Base-by-base conservation (phyloP, 2,113 vertebrate species). In the Tachycineta bicolor region DNA sequence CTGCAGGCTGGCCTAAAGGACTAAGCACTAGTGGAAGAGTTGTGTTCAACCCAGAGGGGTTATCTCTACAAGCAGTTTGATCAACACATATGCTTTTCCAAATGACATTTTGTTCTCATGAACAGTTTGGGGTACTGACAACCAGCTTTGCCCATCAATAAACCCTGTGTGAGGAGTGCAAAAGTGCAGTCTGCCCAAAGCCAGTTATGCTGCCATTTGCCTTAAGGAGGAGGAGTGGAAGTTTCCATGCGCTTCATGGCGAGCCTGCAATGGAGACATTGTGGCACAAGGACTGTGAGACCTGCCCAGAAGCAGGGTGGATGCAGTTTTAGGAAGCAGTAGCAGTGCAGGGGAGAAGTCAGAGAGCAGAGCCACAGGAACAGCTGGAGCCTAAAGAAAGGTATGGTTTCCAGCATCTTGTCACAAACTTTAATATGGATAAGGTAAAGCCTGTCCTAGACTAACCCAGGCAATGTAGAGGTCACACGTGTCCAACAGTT, bases 301-400 rank as follows among this genome's bases (percentile, higher is more conserved):
- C 14, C 47, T 74, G 24, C 31, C 24, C 43, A 34, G 75, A 33
- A 63, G 44, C 29, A 49, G 47, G 19, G 23, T 6, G 25, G 31
- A 33, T 18, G 2, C 68, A 23, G 33, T 3, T 3, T 33, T 9
- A 39, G 60, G 39, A 46, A 81, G n/a, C 28, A 39, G 59, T 19
- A 39, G 37, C 59, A 39, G 12, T 0, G 0, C 20, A 43, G 50
- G 19, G 14, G 5, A 5, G 5, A 18, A 33, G 11, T 47, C 8
- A 3, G 31, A 53, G 46, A 87, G 25, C 15, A 47, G n/a, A 62
- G 43, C 14, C 89, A 50, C 8, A 39, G 49, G 65, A 69, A 28
- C 20, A 68, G 41, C 24, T 70, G 62, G 18, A 64, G 34, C 10
- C 22, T 76, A 53, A 92, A 55, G 22, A 28, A 64, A 64, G 22